Conservation (phyloP, 1,140 invertebrate genomes). For the Brachionus sp. region DNA sequence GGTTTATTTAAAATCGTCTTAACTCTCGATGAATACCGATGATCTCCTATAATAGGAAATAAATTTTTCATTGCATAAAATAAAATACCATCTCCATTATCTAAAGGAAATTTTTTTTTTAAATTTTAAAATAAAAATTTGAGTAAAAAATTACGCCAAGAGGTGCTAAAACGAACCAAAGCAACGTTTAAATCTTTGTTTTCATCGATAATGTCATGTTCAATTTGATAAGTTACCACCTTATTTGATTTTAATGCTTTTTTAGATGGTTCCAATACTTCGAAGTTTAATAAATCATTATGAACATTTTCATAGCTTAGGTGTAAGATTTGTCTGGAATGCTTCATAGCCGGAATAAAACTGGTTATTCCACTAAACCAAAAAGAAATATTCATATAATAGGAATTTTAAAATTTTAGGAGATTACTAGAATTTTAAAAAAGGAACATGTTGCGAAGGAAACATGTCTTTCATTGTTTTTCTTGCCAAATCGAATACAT, state of each 20-base stretch:
- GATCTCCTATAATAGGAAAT: slow-evolving; percentile 17
- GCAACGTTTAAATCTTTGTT: slow-evolving; percentile 29
- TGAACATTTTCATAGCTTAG: slow-evolving; percentile 20
- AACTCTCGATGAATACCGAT: slow-evolving; percentile 20
- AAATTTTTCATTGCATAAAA: slow-evolving; percentile 36
- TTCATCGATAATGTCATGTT: neutral
- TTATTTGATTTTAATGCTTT: neutral
- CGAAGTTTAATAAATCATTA: slow-evolving; percentile 22
- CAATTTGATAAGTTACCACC: neutral
- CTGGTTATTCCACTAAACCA: neutral
- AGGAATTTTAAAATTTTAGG: neutral
- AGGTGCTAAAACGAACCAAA: neutral
- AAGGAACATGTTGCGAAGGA: neutral
- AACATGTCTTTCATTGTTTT: slow-evolving; percentile 20
- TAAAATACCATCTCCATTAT: slow-evolving; percentile 29
- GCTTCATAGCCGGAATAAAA: neutral
- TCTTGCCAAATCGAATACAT: neutral
- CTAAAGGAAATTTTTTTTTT: neutral
- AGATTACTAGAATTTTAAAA: slow-evolving; percentile 18
- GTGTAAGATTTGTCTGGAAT: neutral
- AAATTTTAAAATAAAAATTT: neutral
- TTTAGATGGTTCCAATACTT: neutral
- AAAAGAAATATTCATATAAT: neutral
- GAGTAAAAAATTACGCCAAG: neutral
- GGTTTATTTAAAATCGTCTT: neutral